phyloP scores from a whole-genome alignment of 1,140 invertebrate genomes.

The Lordiphosa stackelbergi region DNA sequence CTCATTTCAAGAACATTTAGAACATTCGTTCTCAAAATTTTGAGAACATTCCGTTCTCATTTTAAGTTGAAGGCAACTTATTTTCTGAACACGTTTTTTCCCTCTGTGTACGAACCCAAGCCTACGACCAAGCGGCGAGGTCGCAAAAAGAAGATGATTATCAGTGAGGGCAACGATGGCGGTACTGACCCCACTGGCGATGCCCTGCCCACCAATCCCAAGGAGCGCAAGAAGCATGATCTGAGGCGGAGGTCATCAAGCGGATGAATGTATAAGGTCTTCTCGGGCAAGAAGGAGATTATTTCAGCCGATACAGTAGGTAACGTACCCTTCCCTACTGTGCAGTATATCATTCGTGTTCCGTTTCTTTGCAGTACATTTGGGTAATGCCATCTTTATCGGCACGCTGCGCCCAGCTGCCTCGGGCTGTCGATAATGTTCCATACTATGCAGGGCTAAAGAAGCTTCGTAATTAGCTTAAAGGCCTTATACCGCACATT shows the following conservation, averaged over 20 bases:
- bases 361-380: conserved; percentile 85
- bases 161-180: too few relatives aligned
- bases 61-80: too few relatives aligned
- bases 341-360: conserved; percentile 15
- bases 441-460: conserved; percentile 97
- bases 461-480: conserved; percentile 96
- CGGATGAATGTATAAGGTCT: conserved; percentile 96
- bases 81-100: too few relatives aligned
- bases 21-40: too few relatives aligned
- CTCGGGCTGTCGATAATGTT: conserved; percentile 96
- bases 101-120: conserved; percentile 16
- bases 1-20: too few relatives aligned
- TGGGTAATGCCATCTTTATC: conserved; percentile 99
- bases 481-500: conserved; percentile 89
- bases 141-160: conserved; percentile 57
- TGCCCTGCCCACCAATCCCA: conserved; percentile 69
- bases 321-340: conserved; percentile 21
- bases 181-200: conserved; percentile 11
- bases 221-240: conserved; percentile 96
- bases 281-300: conserved; percentile 98
- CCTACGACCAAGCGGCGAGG: conserved; percentile 54
- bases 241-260: conserved; percentile 96
- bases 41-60: too few relatives aligned
- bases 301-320: conserved; percentile 96
- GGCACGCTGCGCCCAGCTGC: conserved; percentile 95